Base-by-base conservation (phyloP, 2,797 vertebrate species). In the Salarias fasciatus region DNA sequence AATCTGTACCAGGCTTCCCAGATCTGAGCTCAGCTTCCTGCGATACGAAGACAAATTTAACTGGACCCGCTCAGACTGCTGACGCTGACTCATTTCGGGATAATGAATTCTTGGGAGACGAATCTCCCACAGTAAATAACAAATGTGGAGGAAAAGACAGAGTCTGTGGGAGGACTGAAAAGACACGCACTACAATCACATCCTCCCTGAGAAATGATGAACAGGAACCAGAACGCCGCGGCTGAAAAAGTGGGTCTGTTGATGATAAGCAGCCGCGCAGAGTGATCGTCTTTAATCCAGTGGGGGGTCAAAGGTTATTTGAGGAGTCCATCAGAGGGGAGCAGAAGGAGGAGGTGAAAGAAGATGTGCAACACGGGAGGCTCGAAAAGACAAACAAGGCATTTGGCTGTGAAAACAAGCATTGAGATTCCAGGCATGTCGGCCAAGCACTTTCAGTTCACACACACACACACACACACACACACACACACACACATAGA, bases 351-450 rank as follows among this genome's bases (percentile, higher is more conserved):
- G 51, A 31, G 51, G 63, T 33, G 50, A 51, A 62, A 40, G 43
- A 66, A 11, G 33, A 72, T 52, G 45, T 57, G 43, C 41, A 50
- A 58, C 49, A 31, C 13, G 33, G 52, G 76, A 72, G 64, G 49
- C 9, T 2, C 33, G 43, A 55, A 41, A 75, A 82, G 50, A 59
- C 30, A 76, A 86, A 80, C 72, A 65, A 46, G 18, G 57, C 63
- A 65, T 31, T 8, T 49, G 70, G 49, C 72, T 70, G 8, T 51
- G 57, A 80, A 85, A 86, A 80, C 56, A 83, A 83, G 49, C 69
- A 61, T 82, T 83, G 28, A 69, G 15, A 91, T 90, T 90, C 86
- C 75, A 72, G 73, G 82, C 79, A 57, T 76, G 77, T 24, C 18
- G 18, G n/a, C n/a, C 18, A 24, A 24, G 18, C 18, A 3, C 18